Conservation (phyloP, 2,113 vertebrate species). For the Carlito syrichta region DNA sequence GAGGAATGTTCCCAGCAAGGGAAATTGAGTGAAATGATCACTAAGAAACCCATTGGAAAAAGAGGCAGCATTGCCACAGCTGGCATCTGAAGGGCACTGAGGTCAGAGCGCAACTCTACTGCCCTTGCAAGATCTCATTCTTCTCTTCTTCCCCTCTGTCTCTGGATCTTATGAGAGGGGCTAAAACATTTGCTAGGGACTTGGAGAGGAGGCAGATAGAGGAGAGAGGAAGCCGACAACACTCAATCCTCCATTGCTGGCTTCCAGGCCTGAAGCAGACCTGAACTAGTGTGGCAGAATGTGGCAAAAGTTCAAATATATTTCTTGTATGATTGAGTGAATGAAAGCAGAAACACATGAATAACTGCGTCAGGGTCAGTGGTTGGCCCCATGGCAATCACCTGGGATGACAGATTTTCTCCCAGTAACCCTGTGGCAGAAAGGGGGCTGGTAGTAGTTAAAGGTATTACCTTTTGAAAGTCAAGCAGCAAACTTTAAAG, state of each 20-base stretch:
- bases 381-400: too few relatives aligned
- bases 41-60: background rate
- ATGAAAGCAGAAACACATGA: too few relatives aligned
- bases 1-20: background rate
- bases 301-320: too few relatives aligned
- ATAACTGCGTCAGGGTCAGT: too few relatives aligned
- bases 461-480: too few relatives aligned
- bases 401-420: too few relatives aligned
- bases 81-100: background rate
- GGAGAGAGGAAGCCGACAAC: background rate
- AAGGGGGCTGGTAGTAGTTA: too few relatives aligned
- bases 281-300: too few relatives aligned
- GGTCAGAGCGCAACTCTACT: background rate
- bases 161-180: background rate
- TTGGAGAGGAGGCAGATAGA: background rate
- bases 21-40: too few relatives aligned
- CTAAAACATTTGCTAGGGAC: background rate
- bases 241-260: background rate
- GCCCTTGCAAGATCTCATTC: background rate
- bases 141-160: background rate
- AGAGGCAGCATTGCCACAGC: background rate
- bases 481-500: too few relatives aligned
- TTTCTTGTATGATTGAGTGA: too few relatives aligned
- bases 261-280: background rate
- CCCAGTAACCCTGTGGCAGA: too few relatives aligned